Conservation (phyloP, 2,113 vertebrate species). For the Strix uralensis region DNA sequence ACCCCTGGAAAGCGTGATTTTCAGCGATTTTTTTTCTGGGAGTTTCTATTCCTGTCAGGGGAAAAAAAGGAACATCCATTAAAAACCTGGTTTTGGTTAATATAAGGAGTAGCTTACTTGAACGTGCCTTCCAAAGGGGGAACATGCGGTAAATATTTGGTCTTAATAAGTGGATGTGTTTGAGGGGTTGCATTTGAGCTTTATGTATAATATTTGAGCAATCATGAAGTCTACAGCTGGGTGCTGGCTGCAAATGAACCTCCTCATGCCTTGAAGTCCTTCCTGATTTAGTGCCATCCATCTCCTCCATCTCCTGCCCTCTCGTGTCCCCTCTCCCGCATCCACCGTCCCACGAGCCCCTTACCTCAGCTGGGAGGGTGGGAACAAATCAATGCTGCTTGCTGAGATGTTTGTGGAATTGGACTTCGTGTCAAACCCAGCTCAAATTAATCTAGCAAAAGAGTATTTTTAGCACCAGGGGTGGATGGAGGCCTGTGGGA, state of each 20-base stretch:
- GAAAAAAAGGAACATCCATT: neutral
- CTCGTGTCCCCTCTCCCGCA: neutral
- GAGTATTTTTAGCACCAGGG: neutral
- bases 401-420: neutral
- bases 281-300: neutral
- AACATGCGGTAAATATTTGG: accelerated
- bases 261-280: neutral
- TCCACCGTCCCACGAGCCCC: accelerated
- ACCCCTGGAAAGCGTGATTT: neutral
- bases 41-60: neutral
- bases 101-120: accelerated
- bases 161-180: neutral
- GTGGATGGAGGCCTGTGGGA: neutral
- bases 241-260: neutral
- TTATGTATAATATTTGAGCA: neutral
- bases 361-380: accelerated
- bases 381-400: neutral
- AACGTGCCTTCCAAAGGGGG: neutral
- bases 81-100: neutral
- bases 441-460: neutral
- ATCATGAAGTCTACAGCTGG: accelerated
- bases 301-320: neutral
- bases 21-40: neutral
- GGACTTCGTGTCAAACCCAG: neutral
- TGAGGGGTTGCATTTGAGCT: neutral